Percentiles rank a stretch among this genome's conserved stretches.
These are phyloP conservation scores for Sericinus montela DNA, from an alignment of 2,888 invertebrate species.

Conservation along the genomic window DNA sequence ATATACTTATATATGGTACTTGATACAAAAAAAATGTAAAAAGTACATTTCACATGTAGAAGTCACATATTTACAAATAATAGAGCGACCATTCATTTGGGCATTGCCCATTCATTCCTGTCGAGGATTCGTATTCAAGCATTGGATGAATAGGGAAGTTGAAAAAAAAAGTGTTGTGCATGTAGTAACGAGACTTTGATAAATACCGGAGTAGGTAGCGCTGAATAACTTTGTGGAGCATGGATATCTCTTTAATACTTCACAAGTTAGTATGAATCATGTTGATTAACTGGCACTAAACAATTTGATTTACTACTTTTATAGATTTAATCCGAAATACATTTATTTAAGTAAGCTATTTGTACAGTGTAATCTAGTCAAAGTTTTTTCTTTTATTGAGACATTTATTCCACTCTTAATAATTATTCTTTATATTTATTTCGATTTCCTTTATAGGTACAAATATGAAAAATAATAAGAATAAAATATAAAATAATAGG, in stretches of 20 bases:
- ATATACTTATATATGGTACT: too few species aligned
- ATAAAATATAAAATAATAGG: too few species aligned
- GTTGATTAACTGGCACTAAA: constrained; percentile 52
- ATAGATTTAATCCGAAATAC: too few species aligned
- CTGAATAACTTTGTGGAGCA: constrained; percentile 52
- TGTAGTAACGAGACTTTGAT: constrained; percentile 36
- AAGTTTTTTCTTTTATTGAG: too few species aligned
- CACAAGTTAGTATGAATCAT: constrained; percentile 59
- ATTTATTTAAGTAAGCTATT: too few species aligned
- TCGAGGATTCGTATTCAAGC: constrained; percentile 31
- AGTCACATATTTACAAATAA: constrained; percentile 24
- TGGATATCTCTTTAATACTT: constrained; percentile 58
- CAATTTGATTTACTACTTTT: not conserved
- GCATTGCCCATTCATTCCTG: constrained; percentile 23
- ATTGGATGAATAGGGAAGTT: constrained; percentile 37
- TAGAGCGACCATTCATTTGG: constrained; percentile 20
- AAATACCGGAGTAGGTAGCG: constrained; percentile 38
- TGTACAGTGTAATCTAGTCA: too few species aligned
- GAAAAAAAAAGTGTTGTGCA: constrained; percentile 41
- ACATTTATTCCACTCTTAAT: too few species aligned
- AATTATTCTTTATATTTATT: too few species aligned
- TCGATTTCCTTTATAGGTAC: too few species aligned
- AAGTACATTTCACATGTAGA: constrained; percentile 1
- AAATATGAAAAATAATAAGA: too few species aligned
- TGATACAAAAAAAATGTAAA: too few species aligned